These are phyloP conservation scores for Poeciliopsis turrubarensis DNA, from an alignment of 2,113 vertebrate species.

Conservation along the genomic window DNA sequence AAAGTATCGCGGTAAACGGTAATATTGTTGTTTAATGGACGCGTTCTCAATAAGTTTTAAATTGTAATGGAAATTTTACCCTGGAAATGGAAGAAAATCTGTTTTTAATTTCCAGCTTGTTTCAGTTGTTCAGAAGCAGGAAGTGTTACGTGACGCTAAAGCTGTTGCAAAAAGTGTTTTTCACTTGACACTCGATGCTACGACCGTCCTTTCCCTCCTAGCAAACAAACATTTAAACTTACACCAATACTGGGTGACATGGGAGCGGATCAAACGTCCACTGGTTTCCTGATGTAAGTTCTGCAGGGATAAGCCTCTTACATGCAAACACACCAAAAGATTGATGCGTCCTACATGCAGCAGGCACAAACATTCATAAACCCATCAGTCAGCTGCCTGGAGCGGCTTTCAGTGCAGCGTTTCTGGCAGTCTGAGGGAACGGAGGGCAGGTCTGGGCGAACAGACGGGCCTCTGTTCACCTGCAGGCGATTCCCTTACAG, in stretches of 20 bases:
- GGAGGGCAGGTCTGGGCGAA: constrained; percentile 36
- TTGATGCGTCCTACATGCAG: constrained; percentile 2
- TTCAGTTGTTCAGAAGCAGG: no score
- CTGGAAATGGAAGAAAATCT: no score
- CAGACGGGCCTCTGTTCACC: constrained; percentile 32
- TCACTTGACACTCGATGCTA: no score
- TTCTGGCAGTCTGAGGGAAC: neutral
- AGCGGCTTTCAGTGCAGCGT: neutral
- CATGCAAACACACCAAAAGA: constrained; percentile 14
- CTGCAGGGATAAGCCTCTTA: constrained; percentile 34
- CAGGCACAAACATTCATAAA: constrained; percentile 13
- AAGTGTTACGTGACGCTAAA: no score
- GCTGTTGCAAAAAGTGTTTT: no score
- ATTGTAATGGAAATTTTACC: no score
- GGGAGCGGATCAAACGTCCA: constrained; percentile 12
- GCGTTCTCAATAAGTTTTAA: no score
- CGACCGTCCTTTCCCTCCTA: no score
- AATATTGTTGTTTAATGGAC: no score
- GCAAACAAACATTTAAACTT: neutral
- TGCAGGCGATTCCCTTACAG: constrained; percentile 52
- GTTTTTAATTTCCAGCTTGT: neutral
- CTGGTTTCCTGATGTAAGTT: constrained; percentile 48
- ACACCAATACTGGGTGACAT: neutral
- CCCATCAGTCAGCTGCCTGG: neutral
- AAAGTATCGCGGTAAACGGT: no score